Conservation (phyloP, 2,888 invertebrate genomes). For the Tiliacea aurago region DNA sequence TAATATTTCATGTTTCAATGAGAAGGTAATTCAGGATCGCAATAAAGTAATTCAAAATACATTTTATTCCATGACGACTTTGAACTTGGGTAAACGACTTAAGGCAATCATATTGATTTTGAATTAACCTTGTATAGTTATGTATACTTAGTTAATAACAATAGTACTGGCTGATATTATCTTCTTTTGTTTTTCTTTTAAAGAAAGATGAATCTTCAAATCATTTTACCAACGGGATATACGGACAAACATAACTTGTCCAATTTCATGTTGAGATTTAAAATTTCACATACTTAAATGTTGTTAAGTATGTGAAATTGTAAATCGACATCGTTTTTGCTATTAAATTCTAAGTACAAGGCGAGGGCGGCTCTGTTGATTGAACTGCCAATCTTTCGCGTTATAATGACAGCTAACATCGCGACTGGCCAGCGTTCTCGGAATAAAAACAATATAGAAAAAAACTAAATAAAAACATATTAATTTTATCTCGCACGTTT, state of each 20-base stretch:
- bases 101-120: constrained; percentile 51
- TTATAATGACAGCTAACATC: constrained; percentile 39
- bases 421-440: constrained; percentile 32
- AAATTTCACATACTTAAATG: too few species aligned
- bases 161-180: neutral
- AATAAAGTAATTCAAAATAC: constrained; percentile 59
- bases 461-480: constrained; percentile 39
- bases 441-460: constrained; percentile 29
- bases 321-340: constrained; percentile 23
- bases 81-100: constrained; percentile 51
- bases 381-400: constrained; percentile 38
- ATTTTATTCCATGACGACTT: constrained; percentile 58
- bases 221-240: neutral
- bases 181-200: neutral
- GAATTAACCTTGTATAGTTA: constrained; percentile 21
- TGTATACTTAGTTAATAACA: neutral
- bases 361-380: constrained; percentile 31
- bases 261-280: too few species aligned
- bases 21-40: constrained; percentile 49
- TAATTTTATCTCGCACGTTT: constrained; percentile 29
- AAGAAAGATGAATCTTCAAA: neutral
- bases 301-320: too few species aligned
- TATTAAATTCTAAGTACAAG: constrained; percentile 8
- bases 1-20: constrained; percentile 65
- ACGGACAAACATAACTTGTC: neutral